Base-by-base conservation (phyloP, 1,140 invertebrate species). In the Anagrus nilaparvatae region DNA sequence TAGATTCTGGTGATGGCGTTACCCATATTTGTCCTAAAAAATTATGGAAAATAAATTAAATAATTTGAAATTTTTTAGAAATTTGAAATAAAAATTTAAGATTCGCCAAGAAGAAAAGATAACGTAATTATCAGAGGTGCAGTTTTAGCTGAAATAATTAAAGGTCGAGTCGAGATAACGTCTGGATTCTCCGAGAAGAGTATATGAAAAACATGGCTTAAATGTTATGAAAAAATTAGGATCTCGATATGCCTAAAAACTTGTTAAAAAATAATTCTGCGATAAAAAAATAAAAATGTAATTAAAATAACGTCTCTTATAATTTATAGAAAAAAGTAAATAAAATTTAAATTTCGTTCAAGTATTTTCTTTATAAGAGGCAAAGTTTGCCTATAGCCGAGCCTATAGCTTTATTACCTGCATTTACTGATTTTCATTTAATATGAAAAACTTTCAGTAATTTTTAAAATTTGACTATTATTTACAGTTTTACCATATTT, bases 51-150 rank as follows among this genome's bases (percentile, higher is more conserved):
- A 12, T 24, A 32, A 25, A 10, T 35, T 42, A n/a, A 35, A 34
- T 24, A n/a, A 27, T n/a, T n/a, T 43, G 16, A 13, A 14, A 30
- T 43, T 44, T 70, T 77, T 18, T 63, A 97, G 87, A 99, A 98
- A 84, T 98, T 99, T 70, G 99, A 99, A 75, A 97, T 99, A 48
- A 82, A 93, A 49, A 98, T 99, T 52, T 96, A 99, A 71, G 96
- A 98, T 68, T 94, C 95, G 1, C 95, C 96, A 0, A 74, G 92
- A 46, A 78, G 96, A 49, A 99, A 99, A 71, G 94, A 99, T 67
- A 97, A 99, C 92, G 97, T 99, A 10, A 99, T 99, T 64, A 91
- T 98, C 60, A 96, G 96, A 34, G 97, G 97, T 35, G 93, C 97
- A 34, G 95, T 99, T 0, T 71, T 99, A 36, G 95, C 95, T 2